Evolutionary conservation across 2,113 vertebrate genomes (phyloP), one percentile per base, ranked within the genome.

Genomic region (Lycaon pictus): DNA sequence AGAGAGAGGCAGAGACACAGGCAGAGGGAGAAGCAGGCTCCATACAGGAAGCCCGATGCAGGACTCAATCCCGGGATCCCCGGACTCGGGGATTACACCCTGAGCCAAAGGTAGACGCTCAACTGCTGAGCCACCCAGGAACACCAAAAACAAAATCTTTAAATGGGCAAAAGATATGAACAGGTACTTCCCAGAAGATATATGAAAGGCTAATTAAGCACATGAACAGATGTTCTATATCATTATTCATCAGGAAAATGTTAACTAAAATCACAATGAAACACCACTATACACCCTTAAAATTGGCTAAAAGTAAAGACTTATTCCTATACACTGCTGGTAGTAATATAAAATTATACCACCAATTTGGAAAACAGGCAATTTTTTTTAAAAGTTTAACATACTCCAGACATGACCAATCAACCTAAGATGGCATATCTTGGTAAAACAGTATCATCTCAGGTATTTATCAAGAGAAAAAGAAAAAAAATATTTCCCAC

Each of bases 241-340:
- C 60, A 82, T 67, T 82, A 88, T n/a, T 95, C 25, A 76, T 43
- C 25, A 93, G n/a, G 19, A 86, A 92, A 92, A 69, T 60, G 65
- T 20, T 53, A 85, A 80, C 80, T 35, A 94, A 79, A 94, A 83
- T 53, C 62, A 94, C 63, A 92, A 72, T 81, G 32, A 92, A 62
- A 80, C 20, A 93, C 53, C 37, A 82, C 51, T 63, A 90, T 22
- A 88, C 7, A 72, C 23, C 77, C 77, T 72, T 71, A 90, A 95
- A 96, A 80, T 77, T 27, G 71, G 69, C n/a, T 88, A 80, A 96
- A 88, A 92, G 85, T 74, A 60, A 89, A 94, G 35, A 74, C 32
- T 25, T 67, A 74, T 10, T 74, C 74, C 92, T 37, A 65, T 12
- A 92, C 22, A 86, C 25, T 94, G 35, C 58, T 76, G 32, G 48